Evolutionary conservation across 2,113 vertebrate species (phyloP).

Genomic region (Trogon surrucura): DNA sequence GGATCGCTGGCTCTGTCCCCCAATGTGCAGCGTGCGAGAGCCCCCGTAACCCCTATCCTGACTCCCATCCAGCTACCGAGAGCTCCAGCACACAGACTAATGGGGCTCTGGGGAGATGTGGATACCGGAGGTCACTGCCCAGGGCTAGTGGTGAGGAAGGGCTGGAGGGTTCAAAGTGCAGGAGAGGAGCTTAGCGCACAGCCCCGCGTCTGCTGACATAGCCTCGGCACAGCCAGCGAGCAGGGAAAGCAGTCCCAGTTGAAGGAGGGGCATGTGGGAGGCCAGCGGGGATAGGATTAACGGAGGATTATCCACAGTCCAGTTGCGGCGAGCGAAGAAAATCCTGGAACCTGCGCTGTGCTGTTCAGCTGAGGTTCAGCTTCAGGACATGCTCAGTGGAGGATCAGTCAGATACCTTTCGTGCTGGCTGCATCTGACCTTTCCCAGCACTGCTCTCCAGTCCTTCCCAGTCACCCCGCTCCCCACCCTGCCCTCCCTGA

Average conservation of each 20-base stretch:
- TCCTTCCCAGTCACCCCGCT: not conserved
- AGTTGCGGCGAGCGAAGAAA: not conserved
- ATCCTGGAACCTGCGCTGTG: slow-evolving; percentile 15
- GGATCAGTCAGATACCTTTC: not conserved
- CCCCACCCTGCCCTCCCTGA: not conserved
- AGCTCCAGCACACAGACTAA: not conserved
- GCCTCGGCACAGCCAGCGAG: not conserved
- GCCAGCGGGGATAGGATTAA: not conserved
- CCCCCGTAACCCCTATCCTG: fast-evolving
- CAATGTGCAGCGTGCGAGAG: not conserved
- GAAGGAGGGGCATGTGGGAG: not conserved
- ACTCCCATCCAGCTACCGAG: not conserved
- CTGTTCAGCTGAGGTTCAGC: slow-evolving; percentile 44
- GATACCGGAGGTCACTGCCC: not conserved
- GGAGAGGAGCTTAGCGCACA: slow-evolving; percentile 42
- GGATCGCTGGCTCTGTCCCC: not conserved
- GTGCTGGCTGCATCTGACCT: not conserved
- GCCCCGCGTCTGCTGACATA: not conserved
- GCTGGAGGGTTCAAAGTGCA: slow-evolving; percentile 17
- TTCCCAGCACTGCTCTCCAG: not conserved
- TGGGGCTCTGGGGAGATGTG: not conserved
- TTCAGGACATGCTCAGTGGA: not conserved
- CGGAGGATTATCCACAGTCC: slow-evolving; percentile 48
- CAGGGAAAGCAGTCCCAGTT: not conserved
- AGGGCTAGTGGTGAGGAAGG: not conserved